These are phyloP conservation scores for Rousettus leschenaultii DNA, from an alignment of 2,113 vertebrate species.

Conservation along the genomic window DNA sequence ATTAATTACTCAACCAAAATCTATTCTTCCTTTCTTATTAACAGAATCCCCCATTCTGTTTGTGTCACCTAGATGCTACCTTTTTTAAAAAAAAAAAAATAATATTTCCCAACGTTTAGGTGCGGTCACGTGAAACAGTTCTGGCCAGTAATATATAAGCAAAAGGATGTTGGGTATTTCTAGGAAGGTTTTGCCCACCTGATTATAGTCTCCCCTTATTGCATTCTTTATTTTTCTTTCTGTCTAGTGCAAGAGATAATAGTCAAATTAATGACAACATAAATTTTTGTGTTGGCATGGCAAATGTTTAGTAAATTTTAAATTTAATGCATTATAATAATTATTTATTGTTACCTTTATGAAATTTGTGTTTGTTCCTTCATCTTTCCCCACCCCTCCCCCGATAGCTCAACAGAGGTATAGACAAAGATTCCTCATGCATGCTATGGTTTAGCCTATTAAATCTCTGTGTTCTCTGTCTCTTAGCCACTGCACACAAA, in stretches of 20 bases:
- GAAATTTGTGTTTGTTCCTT: background rate
- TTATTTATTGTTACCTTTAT: background rate
- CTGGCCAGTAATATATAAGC: background rate
- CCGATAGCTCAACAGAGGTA: background rate
- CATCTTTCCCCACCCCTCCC: background rate
- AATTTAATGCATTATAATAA: background rate
- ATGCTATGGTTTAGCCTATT: background rate
- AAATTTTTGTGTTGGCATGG: background rate
- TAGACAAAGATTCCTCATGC: background rate
- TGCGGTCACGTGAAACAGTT: background rate
- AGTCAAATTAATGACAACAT: background rate
- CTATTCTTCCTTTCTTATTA: background rate
- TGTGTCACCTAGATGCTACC: background rate
- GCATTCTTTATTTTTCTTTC: background rate
- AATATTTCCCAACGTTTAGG: background rate
- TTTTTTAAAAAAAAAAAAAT: background rate
- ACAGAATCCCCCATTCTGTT: background rate
- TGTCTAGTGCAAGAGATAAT: background rate
- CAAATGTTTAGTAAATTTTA: background rate
- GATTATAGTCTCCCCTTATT: background rate
- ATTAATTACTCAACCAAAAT: background rate
- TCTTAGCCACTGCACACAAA: background rate
- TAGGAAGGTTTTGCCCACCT: background rate
- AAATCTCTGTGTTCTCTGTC: background rate
- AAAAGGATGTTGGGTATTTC: background rate